Evolutionary conservation across 2,113 vertebrate species (phyloP), one percentile per base, ranked within the genome.

Genomic region (Elgaria multicarinata): DNA sequence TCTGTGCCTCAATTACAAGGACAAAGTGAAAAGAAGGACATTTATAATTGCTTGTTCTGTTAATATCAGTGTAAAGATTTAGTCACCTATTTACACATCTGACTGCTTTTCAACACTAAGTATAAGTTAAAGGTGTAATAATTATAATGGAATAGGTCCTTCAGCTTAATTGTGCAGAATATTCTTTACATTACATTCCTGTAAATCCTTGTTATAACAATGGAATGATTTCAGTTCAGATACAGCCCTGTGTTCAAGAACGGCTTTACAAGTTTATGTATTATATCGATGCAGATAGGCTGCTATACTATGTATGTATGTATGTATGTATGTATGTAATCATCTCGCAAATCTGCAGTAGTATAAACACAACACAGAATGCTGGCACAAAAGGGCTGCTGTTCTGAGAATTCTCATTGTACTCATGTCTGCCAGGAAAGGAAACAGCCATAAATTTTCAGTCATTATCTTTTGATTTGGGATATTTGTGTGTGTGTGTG

Each of bases 381-480:
- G 90, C 93, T 74, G 77, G 86, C 46, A 93, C 92, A 95, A 94
- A 96, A 91, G 88, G 67, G 36, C 78, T 94, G 86, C 89, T 96
- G 92, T 96, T 96, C 90, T 36, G 88, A 95, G 87, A 93, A 72
- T 94, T 93, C 90, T 95, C 85, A 95, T 88, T 95, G 93, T 89
- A 72, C 67, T 95, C 33, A 86, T 92, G 89, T 93, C 85, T 95
- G 84, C 85, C 14, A 62, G 89, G 67, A 89, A 94, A 96, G 88
- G 93, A 96, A 96, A 89, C 71, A 89, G 87, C 91, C 50, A 86
- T 94, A 93, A 90, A 95, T 96, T 96, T 84, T 95, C 91, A 93
- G 91, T 95, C 76, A 90, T 96, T 96, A 95, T 94, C 87, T 94
- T 91, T 95, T 96, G 87, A 93, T 95, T 94, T 84, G 85, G 87